Base-by-base conservation (phyloP, 2,888 invertebrate genomes). In the Metacarcinus magister region DNA sequence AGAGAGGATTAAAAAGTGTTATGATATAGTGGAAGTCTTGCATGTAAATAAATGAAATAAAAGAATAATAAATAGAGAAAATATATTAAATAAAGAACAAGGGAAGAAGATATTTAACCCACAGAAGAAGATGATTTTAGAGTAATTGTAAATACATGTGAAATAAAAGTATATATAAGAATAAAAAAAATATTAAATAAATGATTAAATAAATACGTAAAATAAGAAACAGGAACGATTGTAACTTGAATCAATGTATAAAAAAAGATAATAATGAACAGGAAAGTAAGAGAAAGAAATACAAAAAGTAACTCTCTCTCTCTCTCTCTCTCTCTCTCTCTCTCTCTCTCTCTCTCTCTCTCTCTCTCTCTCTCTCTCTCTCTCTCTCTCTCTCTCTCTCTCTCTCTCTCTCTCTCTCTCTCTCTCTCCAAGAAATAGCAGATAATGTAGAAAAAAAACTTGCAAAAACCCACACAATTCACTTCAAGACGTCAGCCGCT, bases 341-440 rank as follows among this genome's bases (percentile, higher is more conserved):
- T 54, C 54, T 75, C 67, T 75, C 67, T 75, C n/a, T 75, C 67
- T 75, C 67, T 75, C 67, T 75, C 67, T 75, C 67, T 75, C 67
- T 75, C 67, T 75, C 67, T 75, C 67, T 75, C 67, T 75, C 67
- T 75, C 67, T 75, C 67, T 75, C 75, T 75, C 75, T 75, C 75
- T 75, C 75, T 75, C 75, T 75, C 75, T 75, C 75, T 75, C 54
- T 54, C 39, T 54, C 54, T 54, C 54, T 54, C 54, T 54, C 54
- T 54, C 54, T 54, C 75, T 75, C 75, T 75, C 75, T 75, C 75
- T 75, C 75, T 75, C 75, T 75, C 75, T 75, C 75, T 75, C 75
- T 28, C 54, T 54, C 54, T 54, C 54, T 54, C 54, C 54, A 8
- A 54, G 16, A 54, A 54, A 54, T 13, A 54, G 16, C 54, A 16